phyloP scores from a whole-genome alignment of 2,113 vertebrate genomes.

The Trogon surrucura region DNA sequence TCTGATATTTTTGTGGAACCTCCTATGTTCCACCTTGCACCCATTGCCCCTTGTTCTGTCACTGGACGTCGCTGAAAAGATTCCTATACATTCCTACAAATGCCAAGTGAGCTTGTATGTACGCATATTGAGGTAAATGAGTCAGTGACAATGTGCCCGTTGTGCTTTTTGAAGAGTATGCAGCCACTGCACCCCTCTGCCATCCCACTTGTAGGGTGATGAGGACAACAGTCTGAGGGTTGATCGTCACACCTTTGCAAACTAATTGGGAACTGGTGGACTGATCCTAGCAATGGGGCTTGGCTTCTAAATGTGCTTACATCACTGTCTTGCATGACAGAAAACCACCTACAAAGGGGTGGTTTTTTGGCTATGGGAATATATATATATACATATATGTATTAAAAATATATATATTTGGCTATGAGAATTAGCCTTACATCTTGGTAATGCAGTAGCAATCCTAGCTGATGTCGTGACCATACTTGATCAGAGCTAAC shows the following conservation, averaged over 20 bases:
- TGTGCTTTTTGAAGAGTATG: neutral
- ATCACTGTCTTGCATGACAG: neutral
- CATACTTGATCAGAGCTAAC: neutral
- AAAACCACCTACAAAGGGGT: fast-evolving
- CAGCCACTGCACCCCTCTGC: neutral
- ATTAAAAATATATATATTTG: too few species aligned
- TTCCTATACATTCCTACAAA: neutral
- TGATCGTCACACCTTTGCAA: neutral
- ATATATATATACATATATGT: too few species aligned
- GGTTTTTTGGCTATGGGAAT: neutral
- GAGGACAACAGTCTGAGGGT: neutral
- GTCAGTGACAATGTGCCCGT: neutral
- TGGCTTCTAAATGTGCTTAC: neutral
- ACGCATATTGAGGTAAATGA: neutral
- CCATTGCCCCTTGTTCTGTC: too few species aligned
- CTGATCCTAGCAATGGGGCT: neutral
- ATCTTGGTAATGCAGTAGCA: neutral
- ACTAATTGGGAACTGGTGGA: neutral
- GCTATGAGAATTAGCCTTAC: neutral
- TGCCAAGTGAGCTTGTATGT: neutral
- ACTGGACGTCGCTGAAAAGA: too few species aligned
- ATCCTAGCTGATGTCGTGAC: neutral
- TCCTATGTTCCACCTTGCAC: too few species aligned
- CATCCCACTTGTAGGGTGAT: neutral
- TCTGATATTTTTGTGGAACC: too few species aligned